A percentile compares a stretch with the other conserved stretches of the same genome.
These are phyloP conservation scores for Priocnemis perturbator DNA, from an alignment of 2,888 invertebrate genomes.

Conservation along the genomic window DNA sequence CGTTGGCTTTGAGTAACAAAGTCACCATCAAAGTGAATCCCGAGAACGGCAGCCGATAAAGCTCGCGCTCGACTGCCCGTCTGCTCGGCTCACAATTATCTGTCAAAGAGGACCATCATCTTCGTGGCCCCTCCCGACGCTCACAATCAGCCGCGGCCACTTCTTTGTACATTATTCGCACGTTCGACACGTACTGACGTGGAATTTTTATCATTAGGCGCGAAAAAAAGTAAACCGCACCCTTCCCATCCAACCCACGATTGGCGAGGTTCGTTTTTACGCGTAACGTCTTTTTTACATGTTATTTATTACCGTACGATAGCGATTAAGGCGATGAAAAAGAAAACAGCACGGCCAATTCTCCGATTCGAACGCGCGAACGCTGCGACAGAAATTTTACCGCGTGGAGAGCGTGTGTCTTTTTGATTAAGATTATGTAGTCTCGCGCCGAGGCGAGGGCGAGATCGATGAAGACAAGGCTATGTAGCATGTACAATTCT, in stretches of 20 bases:
- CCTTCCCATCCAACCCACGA: conserved; percentile 21
- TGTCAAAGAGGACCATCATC: conserved; percentile 8
- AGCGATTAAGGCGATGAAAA: conserved; percentile 38
- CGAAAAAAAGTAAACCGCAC: conserved; percentile 23
- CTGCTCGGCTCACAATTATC: conserved; percentile 11
- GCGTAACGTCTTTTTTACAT: conserved; percentile 54
- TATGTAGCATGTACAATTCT: too few species aligned
- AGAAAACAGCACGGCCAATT: neutral
- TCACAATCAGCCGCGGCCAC: conserved; percentile 34
- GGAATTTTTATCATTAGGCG: neutral
- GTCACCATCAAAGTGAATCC: conserved; percentile 73
- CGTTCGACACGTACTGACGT: conserved; percentile 28
- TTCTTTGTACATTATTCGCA: conserved; percentile 58
- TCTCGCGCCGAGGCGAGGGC: too few species aligned
- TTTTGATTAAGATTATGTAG: too few species aligned
- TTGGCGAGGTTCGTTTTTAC: conserved; percentile 51
- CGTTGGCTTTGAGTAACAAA: conserved; percentile 69
- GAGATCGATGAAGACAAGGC: too few species aligned
- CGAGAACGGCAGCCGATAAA: conserved; percentile 70
- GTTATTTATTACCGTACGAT: conserved; percentile 57
- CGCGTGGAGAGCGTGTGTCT: conserved; percentile 20
- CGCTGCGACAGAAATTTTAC: too few species aligned
- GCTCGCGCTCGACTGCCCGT: neutral
- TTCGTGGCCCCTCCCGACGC: neutral
- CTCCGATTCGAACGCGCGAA: too few species aligned